Percentiles rank a stretch among this genome's conserved stretches.
These are phyloP conservation scores for Trissolcus japonicus DNA, from an alignment of 2,888 invertebrate species.

Conservation along the genomic window DNA sequence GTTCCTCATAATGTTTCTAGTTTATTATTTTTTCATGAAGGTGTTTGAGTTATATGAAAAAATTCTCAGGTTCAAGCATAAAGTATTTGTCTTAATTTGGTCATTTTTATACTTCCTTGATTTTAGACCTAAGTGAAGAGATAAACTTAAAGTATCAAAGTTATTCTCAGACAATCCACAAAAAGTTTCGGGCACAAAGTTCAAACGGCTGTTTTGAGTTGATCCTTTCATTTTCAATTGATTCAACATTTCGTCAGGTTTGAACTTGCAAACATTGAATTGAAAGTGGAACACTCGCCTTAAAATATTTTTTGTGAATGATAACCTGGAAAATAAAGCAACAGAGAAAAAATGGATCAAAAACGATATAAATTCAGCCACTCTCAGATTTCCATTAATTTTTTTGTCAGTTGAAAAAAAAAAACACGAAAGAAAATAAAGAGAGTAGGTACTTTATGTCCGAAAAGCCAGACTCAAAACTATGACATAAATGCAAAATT, in stretches of 20 bases:
- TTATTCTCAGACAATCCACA: too few relatives aligned
- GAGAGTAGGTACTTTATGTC: conserved; percentile 11
- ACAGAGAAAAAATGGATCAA: too few relatives aligned
- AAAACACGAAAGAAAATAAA: conserved; percentile 1
- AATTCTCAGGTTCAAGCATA: conserved; percentile 28
- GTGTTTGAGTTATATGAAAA: conserved; percentile 25
- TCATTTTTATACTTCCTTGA: conserved; percentile 12
- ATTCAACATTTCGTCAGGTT: too few relatives aligned
- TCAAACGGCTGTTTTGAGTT: too few relatives aligned
- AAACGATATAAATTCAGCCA: too few relatives aligned
- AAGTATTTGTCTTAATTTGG: conserved; percentile 19
- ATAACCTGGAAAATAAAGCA: too few relatives aligned
- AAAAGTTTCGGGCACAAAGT: too few relatives aligned
- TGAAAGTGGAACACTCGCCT: too few relatives aligned
- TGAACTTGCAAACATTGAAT: too few relatives aligned
- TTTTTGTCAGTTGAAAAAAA: background rate
- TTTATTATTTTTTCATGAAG: conserved; percentile 15
- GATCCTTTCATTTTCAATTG: too few relatives aligned
- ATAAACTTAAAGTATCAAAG: too few relatives aligned
- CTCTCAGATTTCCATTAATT: background rate
- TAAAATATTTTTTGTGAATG: too few relatives aligned
- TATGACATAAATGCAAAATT: conserved; percentile 18
- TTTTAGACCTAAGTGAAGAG: conserved; percentile 13
- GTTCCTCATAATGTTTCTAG: conserved; percentile 31
- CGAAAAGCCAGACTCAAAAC: conserved; percentile 33